Evolutionary conservation across 2,113 vertebrate genomes (phyloP).

Genomic region (Isichthys henryi): DNA sequence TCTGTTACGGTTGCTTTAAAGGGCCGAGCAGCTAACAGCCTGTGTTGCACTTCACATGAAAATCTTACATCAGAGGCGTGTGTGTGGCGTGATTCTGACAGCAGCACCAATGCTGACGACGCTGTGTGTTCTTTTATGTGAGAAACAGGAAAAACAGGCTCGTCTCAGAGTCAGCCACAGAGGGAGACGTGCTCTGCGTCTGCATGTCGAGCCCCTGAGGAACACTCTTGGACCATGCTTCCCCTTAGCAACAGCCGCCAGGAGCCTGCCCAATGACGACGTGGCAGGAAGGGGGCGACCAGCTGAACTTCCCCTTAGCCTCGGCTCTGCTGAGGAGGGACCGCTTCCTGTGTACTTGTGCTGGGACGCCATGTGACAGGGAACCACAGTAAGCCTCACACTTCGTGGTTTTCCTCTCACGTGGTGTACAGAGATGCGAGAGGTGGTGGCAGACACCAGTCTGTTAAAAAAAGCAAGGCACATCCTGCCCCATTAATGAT

Average conservation of each 20-base stretch:
- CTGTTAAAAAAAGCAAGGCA: neutral
- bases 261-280: neutral
- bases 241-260: slow-evolving; percentile 9
- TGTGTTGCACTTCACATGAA: neutral
- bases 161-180: neutral
- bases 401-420: neutral
- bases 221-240: neutral
- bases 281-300: slow-evolving; percentile 7
- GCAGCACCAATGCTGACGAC: neutral
- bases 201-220: neutral
- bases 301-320: neutral
- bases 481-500: neutral
- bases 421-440: neutral
- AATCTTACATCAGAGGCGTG: neutral
- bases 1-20: neutral
- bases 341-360: slow-evolving; percentile 9
- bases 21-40: neutral
- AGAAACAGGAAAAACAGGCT: neutral
- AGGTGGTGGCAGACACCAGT: neutral
- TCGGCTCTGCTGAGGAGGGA: neutral
- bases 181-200: neutral
- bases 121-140: neutral
- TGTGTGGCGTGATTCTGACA: neutral
- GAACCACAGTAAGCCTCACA: neutral
- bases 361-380: slow-evolving; percentile 7